phyloP scores from a whole-genome alignment of 1,140 invertebrate genomes.

The Orussus abietinus region DNA sequence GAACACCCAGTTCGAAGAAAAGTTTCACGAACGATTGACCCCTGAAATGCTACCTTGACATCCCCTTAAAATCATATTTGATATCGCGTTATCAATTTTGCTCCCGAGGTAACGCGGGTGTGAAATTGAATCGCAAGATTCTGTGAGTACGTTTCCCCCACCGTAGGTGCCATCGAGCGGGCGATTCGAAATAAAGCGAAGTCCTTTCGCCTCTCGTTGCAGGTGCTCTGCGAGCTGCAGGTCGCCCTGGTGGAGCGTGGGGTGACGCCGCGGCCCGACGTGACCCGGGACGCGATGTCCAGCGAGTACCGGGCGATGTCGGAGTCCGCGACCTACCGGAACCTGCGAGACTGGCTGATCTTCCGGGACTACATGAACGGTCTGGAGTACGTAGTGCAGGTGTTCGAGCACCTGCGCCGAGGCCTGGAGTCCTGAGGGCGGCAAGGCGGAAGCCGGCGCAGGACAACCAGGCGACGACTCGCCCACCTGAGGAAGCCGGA shows the following conservation, averaged over 20 bases:
- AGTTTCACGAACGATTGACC: no score
- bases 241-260: constrained; percentile 57
- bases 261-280: constrained; percentile 48
- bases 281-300: constrained; percentile 58
- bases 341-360: constrained; percentile 63
- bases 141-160: no score
- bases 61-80: no score
- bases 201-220: constrained; percentile 18
- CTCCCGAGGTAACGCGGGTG: no score
- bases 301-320: constrained; percentile 48
- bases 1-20: no score
- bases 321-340: constrained; percentile 45
- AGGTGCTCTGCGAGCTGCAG: constrained; percentile 59
- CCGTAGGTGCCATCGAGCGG: no score
- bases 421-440: constrained; percentile 37
- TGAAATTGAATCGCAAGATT: no score
- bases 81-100: no score
- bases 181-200: not conserved
- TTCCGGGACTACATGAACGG: constrained; percentile 65
- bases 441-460: constrained; percentile 35
- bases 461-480: constrained; percentile 33
- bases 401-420: constrained; percentile 51
- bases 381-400: constrained; percentile 58
- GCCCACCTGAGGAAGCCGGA: constrained; percentile 25
- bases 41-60: no score